A percentile compares a stretch with the other conserved stretches of the same genome.
Conservation (phyloP, 1,140 invertebrate species). For the Hycleus phaleratus region DNA sequence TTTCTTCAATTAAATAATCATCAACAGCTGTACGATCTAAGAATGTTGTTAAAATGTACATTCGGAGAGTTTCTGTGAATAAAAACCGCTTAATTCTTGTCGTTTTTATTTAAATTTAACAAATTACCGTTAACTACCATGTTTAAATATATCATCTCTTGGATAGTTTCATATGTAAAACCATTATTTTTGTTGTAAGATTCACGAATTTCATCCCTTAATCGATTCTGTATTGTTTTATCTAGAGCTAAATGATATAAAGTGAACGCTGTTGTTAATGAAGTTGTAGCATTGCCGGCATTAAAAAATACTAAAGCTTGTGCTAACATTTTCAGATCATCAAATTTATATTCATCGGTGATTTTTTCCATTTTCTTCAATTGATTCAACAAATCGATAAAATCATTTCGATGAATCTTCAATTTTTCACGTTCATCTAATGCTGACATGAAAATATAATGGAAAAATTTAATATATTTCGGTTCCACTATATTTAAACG, state of each 20-base stretch:
- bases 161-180: slow-evolving; percentile 46
- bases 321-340: slow-evolving; percentile 15
- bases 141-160: slow-evolving; percentile 48
- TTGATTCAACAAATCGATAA: slow-evolving; percentile 41
- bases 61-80: slow-evolving; percentile 40
- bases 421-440: slow-evolving; percentile 33
- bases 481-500: too few species aligned
- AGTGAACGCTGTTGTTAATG: slow-evolving; percentile 47
- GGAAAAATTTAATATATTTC: too few species aligned
- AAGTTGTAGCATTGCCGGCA: slow-evolving; percentile 58
- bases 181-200: slow-evolving; percentile 37
- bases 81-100: not conserved
- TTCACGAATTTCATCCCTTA: slow-evolving; percentile 51
- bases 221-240: slow-evolving; percentile 51
- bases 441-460: too few species aligned
- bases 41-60: slow-evolving; percentile 43
- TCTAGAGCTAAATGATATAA: slow-evolving; percentile 52
- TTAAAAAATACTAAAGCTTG: slow-evolving; percentile 42
- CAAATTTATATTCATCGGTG: slow-evolving; percentile 45
- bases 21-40: slow-evolving; percentile 53
- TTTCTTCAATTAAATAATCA: slow-evolving; percentile 40
- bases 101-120: not conserved
- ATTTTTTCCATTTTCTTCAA: slow-evolving; percentile 43
- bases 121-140: slow-evolving; percentile 44
- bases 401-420: slow-evolving; percentile 46